phyloP scores from a whole-genome alignment of 1,140 invertebrate species.

The Frieseomelitta varia region DNA sequence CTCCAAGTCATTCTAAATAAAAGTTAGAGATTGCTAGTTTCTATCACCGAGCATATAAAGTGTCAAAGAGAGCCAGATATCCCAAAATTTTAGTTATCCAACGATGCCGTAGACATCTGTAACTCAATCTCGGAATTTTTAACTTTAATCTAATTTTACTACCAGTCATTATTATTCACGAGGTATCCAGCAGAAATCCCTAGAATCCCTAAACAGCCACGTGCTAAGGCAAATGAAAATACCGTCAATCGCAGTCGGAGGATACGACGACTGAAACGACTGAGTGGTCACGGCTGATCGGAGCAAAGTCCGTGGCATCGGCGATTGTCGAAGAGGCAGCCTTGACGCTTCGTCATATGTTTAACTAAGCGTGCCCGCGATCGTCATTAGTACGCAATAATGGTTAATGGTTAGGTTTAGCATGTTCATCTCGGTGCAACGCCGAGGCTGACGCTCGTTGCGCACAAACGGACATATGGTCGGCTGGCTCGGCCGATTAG shows the following conservation, averaged over 20 bases:
- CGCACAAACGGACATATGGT: conserved; percentile 80
- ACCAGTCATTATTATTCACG: too few relatives aligned
- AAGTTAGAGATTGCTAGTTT: not conserved
- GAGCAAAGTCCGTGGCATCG: conserved; percentile 13
- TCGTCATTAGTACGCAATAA: conserved; percentile 75
- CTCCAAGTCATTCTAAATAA: not conserved
- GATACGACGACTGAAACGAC: not conserved
- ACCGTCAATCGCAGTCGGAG: too few relatives aligned
- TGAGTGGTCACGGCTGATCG: not conserved
- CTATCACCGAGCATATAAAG: too few relatives aligned
- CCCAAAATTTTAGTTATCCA: too few relatives aligned
- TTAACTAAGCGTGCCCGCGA: conserved; percentile 73
- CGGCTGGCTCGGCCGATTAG: conserved; percentile 81
- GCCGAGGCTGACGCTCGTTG: conserved; percentile 54
- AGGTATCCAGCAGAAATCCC: too few relatives aligned
- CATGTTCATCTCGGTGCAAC: conserved; percentile 63
- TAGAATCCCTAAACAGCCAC: too few relatives aligned
- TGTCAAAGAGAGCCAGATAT: too few relatives aligned
- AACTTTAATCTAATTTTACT: too few relatives aligned
- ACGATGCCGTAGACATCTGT: too few relatives aligned
- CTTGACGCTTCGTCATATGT: conserved; percentile 56
- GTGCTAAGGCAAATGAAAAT: too few relatives aligned
- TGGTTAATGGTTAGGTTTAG: conserved; percentile 71
- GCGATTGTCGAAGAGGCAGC: conserved; percentile 24
- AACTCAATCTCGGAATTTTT: too few relatives aligned